Base-by-base conservation (phyloP, 1,140 invertebrate genomes). In the Akabosia matsudoensis region DNA sequence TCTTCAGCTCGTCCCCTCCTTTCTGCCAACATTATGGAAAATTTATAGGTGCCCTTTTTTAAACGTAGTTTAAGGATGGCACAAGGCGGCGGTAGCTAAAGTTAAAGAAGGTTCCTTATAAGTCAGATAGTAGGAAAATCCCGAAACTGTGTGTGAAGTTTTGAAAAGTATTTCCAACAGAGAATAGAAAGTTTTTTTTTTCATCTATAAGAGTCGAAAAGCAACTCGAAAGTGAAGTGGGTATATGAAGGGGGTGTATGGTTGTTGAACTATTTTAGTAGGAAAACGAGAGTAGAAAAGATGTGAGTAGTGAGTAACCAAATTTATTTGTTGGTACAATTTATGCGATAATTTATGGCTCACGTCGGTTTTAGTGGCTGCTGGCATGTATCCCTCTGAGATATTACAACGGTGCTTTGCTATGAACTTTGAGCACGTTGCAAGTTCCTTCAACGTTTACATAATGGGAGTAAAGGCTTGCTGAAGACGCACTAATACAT, bases 291-390 rank as follows among this genome's bases (percentile, higher is more conserved):
- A 45, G 22, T 7, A 67, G 61, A 67, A 30, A 30, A 22, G 22
- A 67, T 30, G 61, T 67, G 33, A 70, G 75, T 70, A 76, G 61
- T 67, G 61, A 76, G 70, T 72, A 76, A 76, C 75, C 71, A 76
- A 76, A 76, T 76, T 76, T 76, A 76, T 76, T 76, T 76, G 71
- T 76, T 70, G 75, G 70, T 70, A 71, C 61, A 67, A 67, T 76
- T 73, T 76, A 76, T 72, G 75, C 71, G 75, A 76, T 76, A 76
- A 76, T 76, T 76, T 76, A 76, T 76, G 75, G 75, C 61, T 67
- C 61, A 67, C 61, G 61, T 67, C 61, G 61, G 61, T 67, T 67
- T 67, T 67, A 67, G 61, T 67, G 61, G 61, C 61, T 67, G 61
- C 61, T 67, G 61, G 61, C 61, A 67, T 67, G 61, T 67, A 67